A percentile compares a stretch with the other conserved stretches of the same genome.
phyloP scores from a whole-genome alignment of 2,888 invertebrate species.

The Pimpla rufipes region DNA sequence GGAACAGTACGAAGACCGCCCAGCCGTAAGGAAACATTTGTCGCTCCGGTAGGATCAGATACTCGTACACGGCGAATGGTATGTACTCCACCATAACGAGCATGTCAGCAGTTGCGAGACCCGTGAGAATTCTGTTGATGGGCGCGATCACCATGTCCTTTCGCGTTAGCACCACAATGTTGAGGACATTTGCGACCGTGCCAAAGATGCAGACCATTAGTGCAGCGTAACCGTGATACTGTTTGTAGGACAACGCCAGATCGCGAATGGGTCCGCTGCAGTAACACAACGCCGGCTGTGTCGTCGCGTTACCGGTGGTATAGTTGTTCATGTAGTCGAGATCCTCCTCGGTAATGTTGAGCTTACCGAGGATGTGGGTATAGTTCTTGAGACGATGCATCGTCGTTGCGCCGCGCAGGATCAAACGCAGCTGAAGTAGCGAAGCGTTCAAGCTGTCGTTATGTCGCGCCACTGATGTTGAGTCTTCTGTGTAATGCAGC shows the following conservation, averaged over 20 bases:
- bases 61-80: constrained; percentile 90
- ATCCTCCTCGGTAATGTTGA: constrained; percentile 80
- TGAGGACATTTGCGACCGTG: constrained; percentile 94
- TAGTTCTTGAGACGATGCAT: constrained; percentile 74
- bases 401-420: constrained; percentile 61
- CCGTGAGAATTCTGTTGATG: constrained; percentile 94
- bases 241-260: constrained; percentile 88
- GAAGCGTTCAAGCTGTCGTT: constrained; percentile 69
- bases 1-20: constrained; percentile 92
- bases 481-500: constrained; percentile 61
- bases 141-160: constrained; percentile 93
- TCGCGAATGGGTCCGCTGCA: constrained; percentile 88
- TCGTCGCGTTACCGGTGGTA: constrained; percentile 60
- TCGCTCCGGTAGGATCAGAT: constrained; percentile 88
- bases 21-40: constrained; percentile 90
- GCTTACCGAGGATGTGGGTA: constrained; percentile 73
- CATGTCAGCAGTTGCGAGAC: constrained; percentile 95
- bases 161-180: constrained; percentile 94
- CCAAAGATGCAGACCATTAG: constrained; percentile 95
- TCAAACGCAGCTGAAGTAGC: constrained; percentile 62
- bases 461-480: constrained; percentile 26
- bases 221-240: constrained; percentile 93
- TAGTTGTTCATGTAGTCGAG: constrained; percentile 77
- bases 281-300: constrained; percentile 81
- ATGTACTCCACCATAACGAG: constrained; percentile 96